Evolutionary conservation across 2,888 invertebrate species (phyloP).

Genomic region (Drosophila bunnanda): DNA sequence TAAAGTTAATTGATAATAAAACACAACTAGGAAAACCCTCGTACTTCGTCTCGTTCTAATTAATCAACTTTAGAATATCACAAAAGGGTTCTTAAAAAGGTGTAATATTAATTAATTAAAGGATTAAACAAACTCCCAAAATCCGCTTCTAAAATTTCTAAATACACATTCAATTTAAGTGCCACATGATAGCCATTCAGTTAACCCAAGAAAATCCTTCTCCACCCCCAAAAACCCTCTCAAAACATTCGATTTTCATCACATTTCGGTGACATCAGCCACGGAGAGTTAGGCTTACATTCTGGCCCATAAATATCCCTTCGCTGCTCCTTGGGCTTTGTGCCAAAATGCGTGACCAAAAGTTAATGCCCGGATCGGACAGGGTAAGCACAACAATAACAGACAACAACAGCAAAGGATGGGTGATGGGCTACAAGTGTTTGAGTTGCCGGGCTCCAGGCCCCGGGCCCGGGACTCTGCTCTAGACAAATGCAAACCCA

Average conservation of each 20-base stretch:
- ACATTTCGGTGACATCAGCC: constrained; percentile 5
- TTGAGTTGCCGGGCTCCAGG: constrained; percentile 41
- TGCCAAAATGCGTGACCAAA: constrained; percentile 32
- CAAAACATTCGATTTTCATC: constrained; percentile 10
- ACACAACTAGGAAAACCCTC: background rate
- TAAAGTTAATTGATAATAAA: background rate
- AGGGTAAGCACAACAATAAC: constrained; percentile 43
- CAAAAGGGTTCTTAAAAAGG: background rate
- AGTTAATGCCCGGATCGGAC: constrained; percentile 31
- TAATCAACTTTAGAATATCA: background rate
- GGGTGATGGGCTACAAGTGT: constrained; percentile 66
- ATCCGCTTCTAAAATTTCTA: background rate
- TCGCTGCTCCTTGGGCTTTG: background rate
- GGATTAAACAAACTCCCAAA: background rate
- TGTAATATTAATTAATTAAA: background rate
- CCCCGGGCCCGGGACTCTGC: constrained; percentile 24
- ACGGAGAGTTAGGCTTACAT: background rate
- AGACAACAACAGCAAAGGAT: constrained; percentile 22
- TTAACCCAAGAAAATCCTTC: background rate
- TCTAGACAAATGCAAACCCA: constrained; percentile 52
- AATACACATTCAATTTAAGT: background rate
- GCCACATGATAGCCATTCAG: background rate
- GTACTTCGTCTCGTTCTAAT: background rate
- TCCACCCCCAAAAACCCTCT: background rate
- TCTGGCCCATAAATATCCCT: constrained; percentile 11